phyloP scores from a whole-genome alignment of 2,888 invertebrate species.

The Allophyes oxyacanthae region DNA sequence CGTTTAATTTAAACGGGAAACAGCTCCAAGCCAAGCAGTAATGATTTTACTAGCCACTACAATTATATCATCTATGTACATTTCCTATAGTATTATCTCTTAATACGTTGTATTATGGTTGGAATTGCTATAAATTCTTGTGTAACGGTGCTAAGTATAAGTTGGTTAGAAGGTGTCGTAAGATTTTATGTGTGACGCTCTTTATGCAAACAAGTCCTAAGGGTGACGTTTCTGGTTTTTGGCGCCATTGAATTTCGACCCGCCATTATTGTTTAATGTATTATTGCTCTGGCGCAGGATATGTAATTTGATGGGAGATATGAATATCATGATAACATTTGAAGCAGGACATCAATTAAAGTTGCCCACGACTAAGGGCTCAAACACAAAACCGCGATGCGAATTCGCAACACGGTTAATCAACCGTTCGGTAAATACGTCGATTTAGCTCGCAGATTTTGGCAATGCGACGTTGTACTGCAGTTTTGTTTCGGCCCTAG shows the following conservation, averaged over 20 bases:
- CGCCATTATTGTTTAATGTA: slow-evolving; percentile 64
- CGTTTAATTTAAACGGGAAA: slow-evolving; percentile 86
- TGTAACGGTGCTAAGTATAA: slow-evolving; percentile 24
- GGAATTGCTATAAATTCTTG: slow-evolving; percentile 34
- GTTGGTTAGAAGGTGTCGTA: slow-evolving; percentile 78
- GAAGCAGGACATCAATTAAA: slow-evolving; percentile 16
- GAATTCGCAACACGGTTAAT: too few relatives aligned
- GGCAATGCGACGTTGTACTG: too few relatives aligned
- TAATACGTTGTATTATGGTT: slow-evolving; percentile 43
- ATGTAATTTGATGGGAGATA: slow-evolving; percentile 51
- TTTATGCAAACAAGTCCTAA: slow-evolving; percentile 85
- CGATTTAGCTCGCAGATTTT: too few relatives aligned
- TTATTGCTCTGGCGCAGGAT: slow-evolving; percentile 49
- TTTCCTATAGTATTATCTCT: slow-evolving; percentile 14
- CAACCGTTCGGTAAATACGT: too few relatives aligned
- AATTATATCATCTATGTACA: slow-evolving; percentile 35
- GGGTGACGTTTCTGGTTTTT: slow-evolving; percentile 86
- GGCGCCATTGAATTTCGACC: slow-evolving; percentile 84
- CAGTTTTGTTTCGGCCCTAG: too few relatives aligned
- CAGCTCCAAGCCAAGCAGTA: slow-evolving; percentile 68
- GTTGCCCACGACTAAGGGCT: too few relatives aligned
- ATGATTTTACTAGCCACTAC: slow-evolving; percentile 80
- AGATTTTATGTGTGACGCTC: slow-evolving; percentile 85
- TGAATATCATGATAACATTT: slow-evolving; percentile 37
- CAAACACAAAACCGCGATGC: too few relatives aligned